Base-by-base conservation (phyloP, 2,113 vertebrate genomes). In the Mesocricetus auratus region DNA sequence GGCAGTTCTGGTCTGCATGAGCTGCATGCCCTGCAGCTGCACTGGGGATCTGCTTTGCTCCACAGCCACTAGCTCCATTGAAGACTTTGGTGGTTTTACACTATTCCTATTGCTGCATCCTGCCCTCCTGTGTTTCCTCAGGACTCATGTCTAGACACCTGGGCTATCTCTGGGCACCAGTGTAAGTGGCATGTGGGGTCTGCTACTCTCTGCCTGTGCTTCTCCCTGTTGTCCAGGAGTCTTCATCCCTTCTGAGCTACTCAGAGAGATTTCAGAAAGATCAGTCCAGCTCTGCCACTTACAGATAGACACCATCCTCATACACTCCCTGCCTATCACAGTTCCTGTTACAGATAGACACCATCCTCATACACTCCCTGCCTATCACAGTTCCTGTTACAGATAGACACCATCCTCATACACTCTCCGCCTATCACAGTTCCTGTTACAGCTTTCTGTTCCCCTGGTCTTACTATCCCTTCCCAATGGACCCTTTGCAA, bases 351-450 rank as follows among this genome's bases (percentile, higher is more conserved):
- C 47, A 73, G 68, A 29, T 36, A 56, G 1, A 36, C 24, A 17
- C 86, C 68, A 50, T 29, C 50, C 15, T 31, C 50, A 73, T 15
- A 31, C 12, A 29, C 7, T 42, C 33, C n/a, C 33, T 13, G 13
- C 8, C 4, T 22, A 22, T 36, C 47, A 10, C 4, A 0, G 26
- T 4, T 53, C 31, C 19, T n/a, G n/a, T 39, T 56, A 53, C 47
- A 73, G 68, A 29, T 36, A 56, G 1, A 36, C 24, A 17, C 86
- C 68, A 50, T 29, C 50, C 15, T 31, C 50, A 73, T 15, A 31
- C 12, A 29, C 7, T 42, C 33, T 50, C 33, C 7, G 13, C 8
- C 4, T 22, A 22, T 36, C 47, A 10, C 4, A 0, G 26, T 4
- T 53, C 7, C 45, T 36, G 33, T 53, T 50, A 33, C 8, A 17